Evolutionary conservation across 1,140 invertebrate species (phyloP).

Genomic region (Lucilia cuprina): DNA sequence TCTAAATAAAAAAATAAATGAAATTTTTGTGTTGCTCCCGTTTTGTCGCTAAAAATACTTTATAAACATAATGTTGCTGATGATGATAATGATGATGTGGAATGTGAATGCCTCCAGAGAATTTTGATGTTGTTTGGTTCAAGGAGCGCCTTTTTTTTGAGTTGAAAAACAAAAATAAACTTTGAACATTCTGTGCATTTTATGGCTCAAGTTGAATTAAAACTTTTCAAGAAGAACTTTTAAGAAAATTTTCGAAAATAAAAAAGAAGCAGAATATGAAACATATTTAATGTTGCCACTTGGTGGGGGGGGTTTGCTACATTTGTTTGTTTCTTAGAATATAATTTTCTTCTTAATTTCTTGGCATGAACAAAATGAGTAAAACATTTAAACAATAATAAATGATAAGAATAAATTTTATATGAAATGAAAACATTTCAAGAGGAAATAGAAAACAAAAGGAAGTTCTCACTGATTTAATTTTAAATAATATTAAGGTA

Average conservation of each 20-base stretch:
- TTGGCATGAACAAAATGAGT: not conserved
- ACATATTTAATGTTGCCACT: not conserved
- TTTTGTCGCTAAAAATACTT: not conserved
- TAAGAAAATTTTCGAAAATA: not conserved
- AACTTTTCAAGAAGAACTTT: conserved; percentile 23
- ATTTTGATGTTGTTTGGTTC: not conserved
- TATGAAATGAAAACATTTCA: not conserved
- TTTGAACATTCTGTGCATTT: conserved; percentile 31
- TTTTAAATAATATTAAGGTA: not conserved
- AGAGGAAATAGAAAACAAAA: not conserved
- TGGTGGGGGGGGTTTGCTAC: not conserved
- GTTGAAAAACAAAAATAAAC: not conserved
- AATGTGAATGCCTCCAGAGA: conserved; percentile 17
- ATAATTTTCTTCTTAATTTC: not conserved
- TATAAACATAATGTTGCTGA: not conserved
- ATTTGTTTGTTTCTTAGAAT: not conserved
- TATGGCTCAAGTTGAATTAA: conserved; percentile 35
- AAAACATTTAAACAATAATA: conserved; percentile 32
- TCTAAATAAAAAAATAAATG: not conserved
- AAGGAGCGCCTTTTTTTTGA: not conserved
- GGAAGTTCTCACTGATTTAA: not conserved
- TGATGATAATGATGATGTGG: not conserved
- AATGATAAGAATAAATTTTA: conserved; percentile 20
- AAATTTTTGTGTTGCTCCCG: not conserved
- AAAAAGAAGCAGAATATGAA: not conserved